Base-by-base conservation (phyloP, 2,113 vertebrate genomes). In the Bucco capensis region DNA sequence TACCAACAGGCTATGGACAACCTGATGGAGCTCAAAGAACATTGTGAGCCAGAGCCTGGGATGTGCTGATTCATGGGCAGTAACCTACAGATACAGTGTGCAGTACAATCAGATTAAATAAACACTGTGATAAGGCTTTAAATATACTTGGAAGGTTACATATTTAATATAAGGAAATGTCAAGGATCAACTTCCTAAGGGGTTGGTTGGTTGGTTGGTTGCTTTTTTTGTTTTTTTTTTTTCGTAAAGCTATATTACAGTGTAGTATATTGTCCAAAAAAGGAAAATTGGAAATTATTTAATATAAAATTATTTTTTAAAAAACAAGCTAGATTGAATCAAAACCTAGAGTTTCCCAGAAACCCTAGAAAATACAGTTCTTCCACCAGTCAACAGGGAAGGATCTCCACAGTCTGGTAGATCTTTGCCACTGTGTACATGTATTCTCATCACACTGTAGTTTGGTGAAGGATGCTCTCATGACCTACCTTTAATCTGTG, bases 51-150 rank as follows among this genome's bases (percentile, higher is more conserved):
- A 73, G 75, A 65, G 51, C 28, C 46, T 50, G 54, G 28, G 23
- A 42, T 0, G 0, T 18, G 25, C 28, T 13, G 24, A 30, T 8
- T 83, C 24, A 7, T 0, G 4, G 28, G 31, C 60, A 71, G n/a
- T 8, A n/a, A n/a, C n/a, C n/a, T n/a, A n/a, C n/a, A n/a, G n/a
- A n/a, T 28, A 37, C 3, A 30, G 10, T 70, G 5, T 23, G 28
- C 4, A 19, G 4, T 31, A 56, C 49, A 51, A 35, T 42, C 60
- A 71, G 15, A 35, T 30, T 80, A 42, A 69, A 66, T 28, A 42
- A 90, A 58, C 14, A 27, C 10, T n/a, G 5, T 40, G 72, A 38
- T 14, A 51, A 70, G 7, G n/a, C 35, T 83, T 76, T 38, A 76
- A 67, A 24, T 22, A 51, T 22, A 19, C 8, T 80, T 46, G 5